Conservation (phyloP, 35 echinoderm and acorn worm genomes). For the Nesometra sesokonis region DNA sequence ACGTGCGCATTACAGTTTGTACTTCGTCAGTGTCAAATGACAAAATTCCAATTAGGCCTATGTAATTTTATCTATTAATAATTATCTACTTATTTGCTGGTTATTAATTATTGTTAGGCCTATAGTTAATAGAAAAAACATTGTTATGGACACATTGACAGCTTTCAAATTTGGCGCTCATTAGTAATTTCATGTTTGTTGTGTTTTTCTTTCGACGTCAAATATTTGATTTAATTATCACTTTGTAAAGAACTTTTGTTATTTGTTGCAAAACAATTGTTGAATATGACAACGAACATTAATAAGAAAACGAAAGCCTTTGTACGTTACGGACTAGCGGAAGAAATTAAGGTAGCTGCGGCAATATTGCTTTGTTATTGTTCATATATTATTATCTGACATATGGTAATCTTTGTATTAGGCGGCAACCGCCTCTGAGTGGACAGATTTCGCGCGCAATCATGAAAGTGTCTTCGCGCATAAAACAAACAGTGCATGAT, state of each 20-base stretch:
- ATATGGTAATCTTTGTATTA: background rate
- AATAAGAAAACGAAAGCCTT: background rate
- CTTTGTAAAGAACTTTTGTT: background rate
- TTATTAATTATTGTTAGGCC: too few species aligned
- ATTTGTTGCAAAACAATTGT: background rate
- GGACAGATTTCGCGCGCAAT: background rate
- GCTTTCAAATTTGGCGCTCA: too few species aligned
- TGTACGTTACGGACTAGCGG: background rate
- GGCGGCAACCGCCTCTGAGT: background rate
- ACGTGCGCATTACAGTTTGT: too few species aligned
- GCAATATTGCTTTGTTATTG: background rate
- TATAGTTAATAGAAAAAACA: too few species aligned
- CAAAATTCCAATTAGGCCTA: too few species aligned
- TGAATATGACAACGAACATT: background rate
- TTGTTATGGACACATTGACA: too few species aligned
- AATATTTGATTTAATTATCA: background rate
- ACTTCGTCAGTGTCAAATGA: too few species aligned
- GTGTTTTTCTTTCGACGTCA: background rate
- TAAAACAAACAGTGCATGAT: background rate
- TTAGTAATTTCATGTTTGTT: background rate
- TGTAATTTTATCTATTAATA: too few species aligned
- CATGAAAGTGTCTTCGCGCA: background rate
- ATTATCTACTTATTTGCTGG: too few species aligned
- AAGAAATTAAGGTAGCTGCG: background rate
- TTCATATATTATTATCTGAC: background rate